Percentiles rank a stretch among this genome's conserved stretches.
These are phyloP conservation scores for Coilia nasus DNA, from an alignment of 2,797 vertebrate genomes.

Conservation along the genomic window DNA sequence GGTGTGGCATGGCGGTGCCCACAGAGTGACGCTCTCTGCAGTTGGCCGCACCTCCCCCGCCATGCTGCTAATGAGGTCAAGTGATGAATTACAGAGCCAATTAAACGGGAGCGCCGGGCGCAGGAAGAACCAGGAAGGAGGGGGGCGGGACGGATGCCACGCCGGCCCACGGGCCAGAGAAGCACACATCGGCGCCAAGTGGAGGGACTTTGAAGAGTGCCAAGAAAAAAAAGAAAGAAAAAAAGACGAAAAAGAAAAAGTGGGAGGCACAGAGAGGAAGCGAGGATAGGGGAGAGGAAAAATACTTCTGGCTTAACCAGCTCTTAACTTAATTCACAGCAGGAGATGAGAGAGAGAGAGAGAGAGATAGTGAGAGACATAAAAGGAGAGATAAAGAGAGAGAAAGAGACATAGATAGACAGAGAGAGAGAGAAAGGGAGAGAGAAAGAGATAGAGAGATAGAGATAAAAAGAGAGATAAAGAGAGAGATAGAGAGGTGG, in stretches of 20 bases:
- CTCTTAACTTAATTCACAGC: constrained; percentile 17
- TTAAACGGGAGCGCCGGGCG: constrained; percentile 60
- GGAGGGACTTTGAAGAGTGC: constrained; percentile 16
- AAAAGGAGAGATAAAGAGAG: background rate
- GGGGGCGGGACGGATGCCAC: constrained; percentile 49
- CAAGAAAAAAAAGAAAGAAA: background rate
- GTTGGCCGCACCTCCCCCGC: constrained; percentile 50
- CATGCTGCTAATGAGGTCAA: constrained; percentile 75
- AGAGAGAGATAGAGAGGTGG: background rate
- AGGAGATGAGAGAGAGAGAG: constrained; percentile 16
- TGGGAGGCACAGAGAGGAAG: background rate
- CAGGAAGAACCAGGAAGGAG: constrained; percentile 46
- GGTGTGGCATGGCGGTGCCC: constrained; percentile 52
- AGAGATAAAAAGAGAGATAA: background rate
- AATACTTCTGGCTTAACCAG: constrained; percentile 13
- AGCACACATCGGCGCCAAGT: constrained; percentile 24
- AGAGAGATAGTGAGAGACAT: constrained; percentile 16
- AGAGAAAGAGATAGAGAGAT: background rate
- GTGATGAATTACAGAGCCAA: constrained; percentile 68
- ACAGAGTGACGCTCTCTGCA: constrained; percentile 60
- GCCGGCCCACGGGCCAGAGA: constrained; percentile 57
- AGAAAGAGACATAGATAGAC: background rate
- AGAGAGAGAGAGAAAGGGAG: background rate
- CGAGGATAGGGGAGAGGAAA: background rate
- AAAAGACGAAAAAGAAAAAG: background rate